Evolutionary conservation across 1,140 invertebrate genomes (phyloP), one percentile per base, ranked within the genome.

Genomic region (Mylabris phalerata): DNA sequence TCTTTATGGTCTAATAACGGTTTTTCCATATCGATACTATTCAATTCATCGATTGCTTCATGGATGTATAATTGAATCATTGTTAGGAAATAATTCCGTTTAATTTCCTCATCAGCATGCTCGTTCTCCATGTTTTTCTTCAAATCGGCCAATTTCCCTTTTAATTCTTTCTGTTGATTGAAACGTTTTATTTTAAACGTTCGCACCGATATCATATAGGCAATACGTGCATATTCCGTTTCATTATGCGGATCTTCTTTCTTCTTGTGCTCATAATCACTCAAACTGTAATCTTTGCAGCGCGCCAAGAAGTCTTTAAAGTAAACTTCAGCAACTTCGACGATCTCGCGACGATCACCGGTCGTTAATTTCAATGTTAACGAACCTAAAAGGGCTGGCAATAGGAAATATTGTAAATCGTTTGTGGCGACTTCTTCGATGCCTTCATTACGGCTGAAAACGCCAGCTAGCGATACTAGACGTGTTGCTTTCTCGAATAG

Each of bases 401-500:
- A 69, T 1, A 95, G 72, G 47, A 95, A 80, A 67, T 91, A 93
- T 68, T 90, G 91, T 2, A 98, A 71, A 67, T 93, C 86, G 61
- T 86, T 84, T 9, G 92, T 93, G 0, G 90, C 75, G 7, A 97
- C 71, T 78, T 98, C 95, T 50, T 94, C 90, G 42, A 93, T 78
- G 26, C 77, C 78, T 80, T 98, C 95, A 77, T 97, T 97, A 26
- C 74, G 72, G 73, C 92, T 95, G 67, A 96, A 97, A 73, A 97
- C 81, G 45, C 82, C 85, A 0, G 88, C 78, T 41, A 85, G 59
- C 4, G 89, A 93, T 0, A 93, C 90, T 48, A 92, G 72, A 62
- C 78, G 80, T 13, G 91, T 94, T 1, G 84, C 78, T 66, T 89
- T 79, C 77, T 94, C 91, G 55, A 93, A 83, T 32, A 83, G 79